A percentile compares a stretch with the other conserved stretches of the same genome.
phyloP scores from a whole-genome alignment of 2,113 vertebrate genomes.

The Cottus gobio region DNA sequence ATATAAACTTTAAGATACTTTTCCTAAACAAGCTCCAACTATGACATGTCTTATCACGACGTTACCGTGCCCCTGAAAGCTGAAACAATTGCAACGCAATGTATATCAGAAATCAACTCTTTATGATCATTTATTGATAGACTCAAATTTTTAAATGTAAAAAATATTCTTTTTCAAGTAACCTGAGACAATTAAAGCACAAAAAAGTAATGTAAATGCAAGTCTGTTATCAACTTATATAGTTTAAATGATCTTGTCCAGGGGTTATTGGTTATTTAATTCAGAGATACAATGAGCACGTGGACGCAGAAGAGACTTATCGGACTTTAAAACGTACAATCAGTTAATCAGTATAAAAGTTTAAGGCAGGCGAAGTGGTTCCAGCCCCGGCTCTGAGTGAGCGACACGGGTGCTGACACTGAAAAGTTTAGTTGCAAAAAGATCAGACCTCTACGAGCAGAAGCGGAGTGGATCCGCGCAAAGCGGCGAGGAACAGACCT shows the following conservation, averaged over 20 bases:
- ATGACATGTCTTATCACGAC: conserved; percentile 1
- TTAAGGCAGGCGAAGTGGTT: conserved; percentile 8
- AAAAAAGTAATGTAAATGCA: background rate
- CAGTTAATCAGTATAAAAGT: conserved; percentile 13
- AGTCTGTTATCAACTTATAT: background rate
- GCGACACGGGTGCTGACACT: conserved; percentile 16
- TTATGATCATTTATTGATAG: background rate
- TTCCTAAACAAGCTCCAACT: background rate
- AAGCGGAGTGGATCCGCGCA: background rate
- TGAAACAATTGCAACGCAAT: background rate
- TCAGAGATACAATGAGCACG: conserved; percentile 17
- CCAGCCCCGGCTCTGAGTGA: conserved; percentile 4
- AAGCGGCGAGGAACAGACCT: conserved; percentile 85
- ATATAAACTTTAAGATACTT: background rate
- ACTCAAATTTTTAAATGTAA: background rate
- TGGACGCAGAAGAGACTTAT: conserved; percentile 19
- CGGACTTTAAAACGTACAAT: background rate
- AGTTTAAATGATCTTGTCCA: background rate
- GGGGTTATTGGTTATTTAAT: background rate
- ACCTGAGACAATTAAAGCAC: background rate
- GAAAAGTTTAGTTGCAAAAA: conserved; percentile 4
- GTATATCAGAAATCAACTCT: background rate
- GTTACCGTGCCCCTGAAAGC: background rate
- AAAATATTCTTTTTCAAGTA: background rate
- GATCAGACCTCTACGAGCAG: background rate